Evolutionary conservation across 2,888 invertebrate species (phyloP), one percentile per base, ranked within the genome.

Genomic region (Cyaniris semiargus): DNA sequence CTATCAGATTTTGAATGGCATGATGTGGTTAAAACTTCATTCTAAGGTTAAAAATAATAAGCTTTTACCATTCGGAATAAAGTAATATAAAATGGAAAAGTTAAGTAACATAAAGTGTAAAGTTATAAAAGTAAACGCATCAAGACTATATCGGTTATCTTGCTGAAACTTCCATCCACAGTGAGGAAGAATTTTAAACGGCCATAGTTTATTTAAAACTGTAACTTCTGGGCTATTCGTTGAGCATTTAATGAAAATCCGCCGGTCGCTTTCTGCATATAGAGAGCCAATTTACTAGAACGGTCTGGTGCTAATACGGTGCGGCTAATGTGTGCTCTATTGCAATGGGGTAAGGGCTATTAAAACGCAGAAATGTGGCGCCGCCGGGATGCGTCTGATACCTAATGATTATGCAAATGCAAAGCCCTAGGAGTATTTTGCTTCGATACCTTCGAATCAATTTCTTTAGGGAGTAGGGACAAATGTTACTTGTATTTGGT

Each of bases 181-280:
- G 60, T 3, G 6, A 31, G 66, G 66, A 66, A 66, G 31, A 31
- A 1, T 66, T 66, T 66, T 66, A 66, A 66, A 66, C 66, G 31
- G 60, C 38, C 23, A 70, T 70, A 77, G 53, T 31, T 74, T 70
- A 60, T 77, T 77, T 38, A 71, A 78, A 70, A 71, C 76, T 78
- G 78, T 76, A 58, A 79, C 77, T 76, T 78, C 78, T 79, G 76
- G 85, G 83, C 82, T 85, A 82, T 83, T 85, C 83, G 76, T 56
- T 83, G 85, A 87, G 83, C 87, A 85, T 85, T 89, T 90, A 91
- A 91, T 91, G 90, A 91, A 91, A 91, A 90, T 90, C 90, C 87
- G 86, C 85, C 88, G 84, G 84, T 83, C 86, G 88, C 86, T 91
- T 89, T 90, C 89, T 90, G 91, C 91, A 91, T 91, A 91, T 88